phyloP scores from a whole-genome alignment of 2,797 vertebrate genomes.

The Siniperca scherzeri region DNA sequence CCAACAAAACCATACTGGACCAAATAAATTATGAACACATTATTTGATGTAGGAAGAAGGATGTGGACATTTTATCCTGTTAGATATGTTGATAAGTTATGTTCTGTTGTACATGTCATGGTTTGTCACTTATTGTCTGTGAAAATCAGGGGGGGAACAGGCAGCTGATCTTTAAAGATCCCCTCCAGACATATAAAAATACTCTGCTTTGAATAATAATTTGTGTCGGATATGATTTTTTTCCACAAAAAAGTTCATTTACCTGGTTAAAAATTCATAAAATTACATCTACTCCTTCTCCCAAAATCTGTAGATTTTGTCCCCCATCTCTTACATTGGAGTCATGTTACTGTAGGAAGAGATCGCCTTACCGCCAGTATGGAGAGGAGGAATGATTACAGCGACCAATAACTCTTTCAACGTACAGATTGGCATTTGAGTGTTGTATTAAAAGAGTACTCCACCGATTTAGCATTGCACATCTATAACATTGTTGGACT shows the following conservation, averaged over 20 bases:
- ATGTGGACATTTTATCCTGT: neutral
- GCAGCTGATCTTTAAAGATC: no score
- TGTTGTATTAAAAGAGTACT: neutral
- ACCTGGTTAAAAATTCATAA: neutral
- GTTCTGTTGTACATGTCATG: neutral
- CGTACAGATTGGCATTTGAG: neutral
- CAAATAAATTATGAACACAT: neutral
- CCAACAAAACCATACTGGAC: neutral
- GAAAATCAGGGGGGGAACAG: neutral
- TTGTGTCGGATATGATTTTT: neutral
- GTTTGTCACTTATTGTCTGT: neutral
- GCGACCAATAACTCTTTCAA: neutral
- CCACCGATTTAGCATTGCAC: neutral
- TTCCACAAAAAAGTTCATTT: neutral
- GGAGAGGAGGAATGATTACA: slow-evolving; percentile 17
- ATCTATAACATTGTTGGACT: neutral
- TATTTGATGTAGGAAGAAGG: neutral
- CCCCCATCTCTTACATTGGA: neutral
- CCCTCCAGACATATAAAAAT: no score
- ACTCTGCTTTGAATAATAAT: neutral
- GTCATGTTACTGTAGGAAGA: neutral
- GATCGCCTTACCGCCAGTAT: neutral
- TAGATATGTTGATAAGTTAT: neutral
- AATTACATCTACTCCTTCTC: neutral
- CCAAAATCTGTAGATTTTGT: neutral